phyloP scores from a whole-genome alignment of 2,113 vertebrate species.

The Tetrax tetrax region DNA sequence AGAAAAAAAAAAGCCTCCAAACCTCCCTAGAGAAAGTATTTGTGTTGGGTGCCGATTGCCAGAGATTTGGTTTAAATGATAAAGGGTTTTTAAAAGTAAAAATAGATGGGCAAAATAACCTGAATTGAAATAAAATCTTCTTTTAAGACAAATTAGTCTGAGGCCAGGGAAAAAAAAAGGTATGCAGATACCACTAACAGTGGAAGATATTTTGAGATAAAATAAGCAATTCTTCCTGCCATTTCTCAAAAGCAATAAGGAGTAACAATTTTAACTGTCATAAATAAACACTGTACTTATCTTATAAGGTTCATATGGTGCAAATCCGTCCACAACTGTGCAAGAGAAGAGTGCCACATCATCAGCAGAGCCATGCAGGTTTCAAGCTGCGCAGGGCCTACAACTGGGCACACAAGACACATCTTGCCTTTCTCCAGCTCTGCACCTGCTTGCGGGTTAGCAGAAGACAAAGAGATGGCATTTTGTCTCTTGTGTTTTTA shows the following conservation, averaged over 20 bases:
- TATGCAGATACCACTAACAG: neutral
- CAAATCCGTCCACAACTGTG: neutral
- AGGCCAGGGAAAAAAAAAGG: neutral
- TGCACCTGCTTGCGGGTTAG: neutral
- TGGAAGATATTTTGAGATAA: neutral
- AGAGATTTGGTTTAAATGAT: neutral
- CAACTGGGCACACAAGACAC: neutral
- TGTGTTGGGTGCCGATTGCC: neutral
- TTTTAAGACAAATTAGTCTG: neutral
- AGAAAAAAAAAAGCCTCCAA: neutral
- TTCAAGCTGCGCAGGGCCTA: neutral
- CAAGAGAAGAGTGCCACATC: neutral
- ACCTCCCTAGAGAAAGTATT: neutral
- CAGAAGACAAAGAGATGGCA: neutral
- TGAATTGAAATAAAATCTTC: neutral
- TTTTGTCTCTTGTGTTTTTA: slow-evolving; percentile 16
- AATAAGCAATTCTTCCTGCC: neutral
- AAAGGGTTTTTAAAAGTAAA: neutral
- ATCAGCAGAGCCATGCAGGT: neutral
- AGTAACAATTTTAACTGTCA: neutral
- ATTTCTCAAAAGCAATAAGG: neutral
- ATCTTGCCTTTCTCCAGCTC: neutral
- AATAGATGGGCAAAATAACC: neutral
- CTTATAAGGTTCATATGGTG: neutral
- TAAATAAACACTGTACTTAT: neutral